Evolutionary conservation across 1,140 invertebrate genomes (phyloP).

Genomic region (Pentalonia nigronervosa): DNA sequence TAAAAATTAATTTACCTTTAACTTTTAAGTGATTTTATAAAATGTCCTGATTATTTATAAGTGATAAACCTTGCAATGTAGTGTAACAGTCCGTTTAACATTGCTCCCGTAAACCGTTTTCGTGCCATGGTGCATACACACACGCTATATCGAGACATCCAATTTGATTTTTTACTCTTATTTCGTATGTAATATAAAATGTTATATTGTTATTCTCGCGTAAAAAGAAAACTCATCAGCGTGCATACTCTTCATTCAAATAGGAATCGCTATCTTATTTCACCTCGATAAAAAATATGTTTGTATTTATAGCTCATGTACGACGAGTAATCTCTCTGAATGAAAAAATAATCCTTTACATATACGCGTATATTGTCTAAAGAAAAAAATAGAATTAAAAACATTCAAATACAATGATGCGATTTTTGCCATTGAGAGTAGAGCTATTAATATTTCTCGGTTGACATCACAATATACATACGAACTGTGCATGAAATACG

Average conservation of each 20-base stretch:
- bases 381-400: not conserved
- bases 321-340: not conserved
- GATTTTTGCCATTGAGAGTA: not conserved
- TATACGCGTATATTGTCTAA: not conserved
- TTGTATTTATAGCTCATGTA: not conserved
- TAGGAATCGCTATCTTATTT: not conserved
- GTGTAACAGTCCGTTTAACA: not conserved
- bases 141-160: not conserved
- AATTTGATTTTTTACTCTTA: not conserved
- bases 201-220: not conserved
- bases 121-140: not conserved
- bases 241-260: not conserved
- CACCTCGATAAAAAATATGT: not conserved
- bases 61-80: not conserved
- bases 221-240: not conserved
- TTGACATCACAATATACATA: not conserved
- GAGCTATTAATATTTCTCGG: not conserved
- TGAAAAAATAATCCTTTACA: not conserved
- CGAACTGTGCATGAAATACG: not conserved
- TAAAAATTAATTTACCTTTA: not conserved
- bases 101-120: not conserved
- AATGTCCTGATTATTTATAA: constrained; percentile 13
- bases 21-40: not conserved
- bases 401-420: not conserved
- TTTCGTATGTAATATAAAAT: not conserved